These are phyloP conservation scores for Gibbula magus DNA, from an alignment of 2,888 invertebrate species.

Conservation along the genomic window DNA sequence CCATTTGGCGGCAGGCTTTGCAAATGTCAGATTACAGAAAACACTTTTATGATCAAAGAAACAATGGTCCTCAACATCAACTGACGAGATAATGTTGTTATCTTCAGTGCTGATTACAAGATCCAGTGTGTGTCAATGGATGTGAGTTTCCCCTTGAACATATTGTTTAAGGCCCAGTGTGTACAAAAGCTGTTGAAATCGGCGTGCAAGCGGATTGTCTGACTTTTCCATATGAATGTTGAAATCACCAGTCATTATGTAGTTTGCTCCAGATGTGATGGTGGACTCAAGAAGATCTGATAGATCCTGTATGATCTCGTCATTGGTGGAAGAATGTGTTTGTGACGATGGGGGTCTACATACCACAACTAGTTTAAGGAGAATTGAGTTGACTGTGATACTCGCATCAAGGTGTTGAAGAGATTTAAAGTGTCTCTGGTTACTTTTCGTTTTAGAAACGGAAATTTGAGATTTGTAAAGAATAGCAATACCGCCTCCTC, in stretches of 20 bases:
- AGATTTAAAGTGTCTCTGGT: background rate
- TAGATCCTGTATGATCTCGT: background rate
- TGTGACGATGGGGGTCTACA: background rate
- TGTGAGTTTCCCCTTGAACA: background rate
- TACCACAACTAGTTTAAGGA: background rate
- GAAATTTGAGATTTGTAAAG: background rate
- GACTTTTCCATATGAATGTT: background rate
- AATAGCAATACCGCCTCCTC: background rate
- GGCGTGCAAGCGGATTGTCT: background rate
- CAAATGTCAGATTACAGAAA: background rate
- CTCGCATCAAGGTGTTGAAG: background rate
- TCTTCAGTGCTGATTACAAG: background rate
- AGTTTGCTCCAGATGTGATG: background rate
- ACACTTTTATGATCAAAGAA: background rate
- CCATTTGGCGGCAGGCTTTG: background rate
- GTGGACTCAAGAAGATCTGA: background rate
- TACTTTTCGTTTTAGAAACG: background rate
- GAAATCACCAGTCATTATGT: background rate
- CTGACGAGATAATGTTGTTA: background rate
- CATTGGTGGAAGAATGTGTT: background rate
- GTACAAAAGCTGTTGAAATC: background rate
- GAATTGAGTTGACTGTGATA: background rate
- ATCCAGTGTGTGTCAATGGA: background rate
- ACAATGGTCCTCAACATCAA: background rate
- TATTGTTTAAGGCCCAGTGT: background rate